Evolutionary conservation across 2,888 invertebrate species (phyloP), one percentile per base, ranked within the genome.

Genomic region (Eledone cirrhosa): DNA sequence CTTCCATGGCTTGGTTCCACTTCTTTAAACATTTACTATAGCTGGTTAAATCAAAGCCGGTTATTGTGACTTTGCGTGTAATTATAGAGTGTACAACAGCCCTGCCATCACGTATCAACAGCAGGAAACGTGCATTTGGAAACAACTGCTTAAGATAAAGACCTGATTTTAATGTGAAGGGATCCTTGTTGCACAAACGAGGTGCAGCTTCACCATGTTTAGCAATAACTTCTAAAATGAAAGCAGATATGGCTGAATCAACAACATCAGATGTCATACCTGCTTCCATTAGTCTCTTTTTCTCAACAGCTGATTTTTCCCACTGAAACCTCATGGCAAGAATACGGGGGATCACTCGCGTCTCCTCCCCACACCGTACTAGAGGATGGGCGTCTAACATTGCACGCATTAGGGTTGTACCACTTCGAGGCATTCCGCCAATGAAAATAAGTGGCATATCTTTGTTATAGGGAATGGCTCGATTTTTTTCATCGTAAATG

Each of bases 71-170:
- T 94, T 97, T 96, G 87, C 99, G 93, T 77, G 96, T 95, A 89
- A 99, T 98, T 90, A 99, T 98, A 83, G 98, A 99, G 92, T 99
- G 98, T 82, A 98, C 98, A 33, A 98, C 98, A 82, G 99, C 99
- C 83, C 99, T 94, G 41, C 99, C 99, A 91, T 99, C 99, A 83
- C 99, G 94, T 86, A 99, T 95, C 97, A 99, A 98, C 91, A 99
- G 96, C 86, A 99, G 93, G 92, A 98, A 99, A 92, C 98, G 98
- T 80, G 98, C 95, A 90, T 97, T 97, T 74, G 99, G 99, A 92
- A 99, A 99, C 81, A 99, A 93, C 90, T 96, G 95, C 83, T 96
- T 94, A 87, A 99, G 94, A 91, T 97, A 99, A 78, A 95, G 94
- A 89, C 97, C 97, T 93, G 97, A 97, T 92, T 98, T 98, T 85